Percentiles rank a stretch among this genome's conserved stretches.
These are phyloP conservation scores for Betta splendens DNA, from an alignment of 2,797 vertebrate species.

Conservation along the genomic window DNA sequence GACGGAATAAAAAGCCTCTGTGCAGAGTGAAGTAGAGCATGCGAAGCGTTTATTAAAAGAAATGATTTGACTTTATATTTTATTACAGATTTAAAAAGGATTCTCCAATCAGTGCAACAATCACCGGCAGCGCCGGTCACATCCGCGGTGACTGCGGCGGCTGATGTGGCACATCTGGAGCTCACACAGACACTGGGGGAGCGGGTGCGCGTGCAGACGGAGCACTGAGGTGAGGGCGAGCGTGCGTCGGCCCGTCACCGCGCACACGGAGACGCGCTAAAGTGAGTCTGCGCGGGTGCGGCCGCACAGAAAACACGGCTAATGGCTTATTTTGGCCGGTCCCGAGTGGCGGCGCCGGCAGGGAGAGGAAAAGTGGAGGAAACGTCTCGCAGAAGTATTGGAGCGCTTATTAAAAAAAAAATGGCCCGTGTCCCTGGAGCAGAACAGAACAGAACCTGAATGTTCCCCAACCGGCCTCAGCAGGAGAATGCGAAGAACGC, in stretches of 20 bases:
- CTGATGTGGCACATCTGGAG: constrained; percentile 30
- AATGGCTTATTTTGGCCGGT: constrained; percentile 71
- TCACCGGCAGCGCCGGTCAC: constrained; percentile 40
- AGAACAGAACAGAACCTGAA: constrained; percentile 64
- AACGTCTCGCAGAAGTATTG: constrained; percentile 49
- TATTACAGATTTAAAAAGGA: neutral
- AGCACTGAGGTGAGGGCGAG: neutral
- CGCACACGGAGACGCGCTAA: constrained; percentile 36
- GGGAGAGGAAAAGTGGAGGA: constrained; percentile 45
- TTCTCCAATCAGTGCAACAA: constrained; percentile 12
- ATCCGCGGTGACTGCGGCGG: constrained; percentile 9
- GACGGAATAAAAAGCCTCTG: neutral
- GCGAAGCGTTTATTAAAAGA: too few relatives aligned
- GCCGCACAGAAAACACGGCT: constrained; percentile 56
- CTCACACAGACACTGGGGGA: constrained; percentile 39
- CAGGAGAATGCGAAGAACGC: constrained; percentile 68
- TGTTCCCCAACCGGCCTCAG: constrained; percentile 53
- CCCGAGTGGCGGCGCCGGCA: constrained; percentile 33
- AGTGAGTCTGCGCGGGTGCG: constrained; percentile 38
- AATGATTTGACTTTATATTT: too few relatives aligned
- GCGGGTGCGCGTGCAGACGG: neutral
- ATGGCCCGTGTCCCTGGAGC: constrained; percentile 44
- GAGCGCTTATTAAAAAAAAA: constrained; percentile 23
- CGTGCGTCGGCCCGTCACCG: too few relatives aligned
- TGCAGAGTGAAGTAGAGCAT: neutral